Percentiles rank a stretch among this genome's conserved stretches.
These are phyloP conservation scores for Caenorhabditis wallacei DNA, from an alignment of 2,888 invertebrate genomes.

Conservation along the genomic window DNA sequence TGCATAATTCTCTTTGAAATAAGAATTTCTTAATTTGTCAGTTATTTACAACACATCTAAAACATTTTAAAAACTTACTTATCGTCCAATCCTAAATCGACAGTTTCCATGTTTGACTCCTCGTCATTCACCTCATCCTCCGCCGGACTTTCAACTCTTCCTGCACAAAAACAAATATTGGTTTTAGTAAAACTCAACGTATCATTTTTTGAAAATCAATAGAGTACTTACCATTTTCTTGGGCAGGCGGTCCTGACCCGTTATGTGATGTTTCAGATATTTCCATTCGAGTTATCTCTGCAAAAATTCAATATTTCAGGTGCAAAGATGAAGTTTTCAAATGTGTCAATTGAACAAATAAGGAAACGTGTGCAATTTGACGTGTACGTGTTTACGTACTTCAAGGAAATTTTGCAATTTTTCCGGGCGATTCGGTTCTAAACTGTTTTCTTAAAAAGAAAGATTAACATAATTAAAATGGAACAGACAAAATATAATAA, in stretches of 20 bases:
- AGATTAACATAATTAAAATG: neutral
- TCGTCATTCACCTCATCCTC: conserved; percentile 50
- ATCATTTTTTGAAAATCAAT: neutral
- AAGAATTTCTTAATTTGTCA: no score
- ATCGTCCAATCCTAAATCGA: conserved; percentile 64
- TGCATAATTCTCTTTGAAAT: no score
- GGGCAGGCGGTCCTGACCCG: conserved; percentile 27
- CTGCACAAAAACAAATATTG: conserved; percentile 28
- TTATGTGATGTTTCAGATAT: conserved; percentile 45
- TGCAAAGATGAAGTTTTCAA: neutral
- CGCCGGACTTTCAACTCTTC: conserved; percentile 29
- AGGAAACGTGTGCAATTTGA: conserved; percentile 22
- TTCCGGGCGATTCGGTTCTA: neutral
- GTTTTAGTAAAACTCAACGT: conserved; percentile 12
- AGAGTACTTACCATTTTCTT: conserved; percentile 26
- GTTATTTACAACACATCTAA: no score
- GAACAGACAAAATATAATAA: neutral
- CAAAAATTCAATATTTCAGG: conserved; percentile 14
- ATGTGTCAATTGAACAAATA: conserved; percentile 5
- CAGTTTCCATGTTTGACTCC: conserved; percentile 63
- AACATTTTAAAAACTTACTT: conserved; percentile 23
- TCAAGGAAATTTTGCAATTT: neutral
- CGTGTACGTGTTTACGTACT: conserved; percentile 51
- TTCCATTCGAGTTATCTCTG: conserved; percentile 39
- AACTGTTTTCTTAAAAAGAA: neutral